phyloP scores from a whole-genome alignment of 2,888 invertebrate species.

The Nymphalis polychloros region DNA sequence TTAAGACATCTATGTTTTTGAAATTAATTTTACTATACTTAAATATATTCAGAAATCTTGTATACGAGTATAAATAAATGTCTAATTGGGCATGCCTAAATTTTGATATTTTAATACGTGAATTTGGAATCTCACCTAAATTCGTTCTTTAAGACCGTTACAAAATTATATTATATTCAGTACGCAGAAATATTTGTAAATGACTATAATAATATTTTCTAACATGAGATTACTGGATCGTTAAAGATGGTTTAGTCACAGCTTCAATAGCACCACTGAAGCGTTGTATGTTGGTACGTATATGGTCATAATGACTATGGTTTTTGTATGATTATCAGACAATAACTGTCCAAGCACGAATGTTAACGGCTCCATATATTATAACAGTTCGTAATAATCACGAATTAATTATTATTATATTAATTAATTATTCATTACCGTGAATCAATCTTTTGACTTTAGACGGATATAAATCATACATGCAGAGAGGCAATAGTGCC shows the following conservation, averaged over 20 bases:
- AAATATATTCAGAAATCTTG: too few relatives aligned
- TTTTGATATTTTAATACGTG: background rate
- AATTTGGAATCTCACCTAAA: too few relatives aligned
- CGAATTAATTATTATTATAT: conserved; percentile 12
- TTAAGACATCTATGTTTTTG: too few relatives aligned
- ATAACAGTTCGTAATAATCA: conserved; percentile 25
- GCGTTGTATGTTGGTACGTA: conserved; percentile 17
- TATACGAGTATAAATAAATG: too few relatives aligned
- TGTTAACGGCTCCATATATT: conserved; percentile 52
- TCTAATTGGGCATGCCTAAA: background rate
- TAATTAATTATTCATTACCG: background rate
- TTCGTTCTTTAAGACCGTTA: background rate
- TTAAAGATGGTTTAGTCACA: conserved; percentile 32
- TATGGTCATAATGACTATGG: conserved; percentile 19
- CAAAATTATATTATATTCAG: background rate
- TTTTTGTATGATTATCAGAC: conserved; percentile 43
- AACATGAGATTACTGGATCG: conserved; percentile 25
- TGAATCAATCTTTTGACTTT: too few relatives aligned
- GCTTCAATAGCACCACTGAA: conserved; percentile 15
- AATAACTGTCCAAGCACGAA: conserved; percentile 62
- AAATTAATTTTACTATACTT: too few relatives aligned
- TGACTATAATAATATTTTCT: conserved; percentile 16
- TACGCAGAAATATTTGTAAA: conserved; percentile 12
- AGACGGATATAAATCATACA: too few relatives aligned
- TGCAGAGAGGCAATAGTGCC: too few relatives aligned